Percentiles rank a stretch among this genome's conserved stretches.
phyloP scores from a whole-genome alignment of 2,797 vertebrate genomes.

The Discoglossus pictus region DNA sequence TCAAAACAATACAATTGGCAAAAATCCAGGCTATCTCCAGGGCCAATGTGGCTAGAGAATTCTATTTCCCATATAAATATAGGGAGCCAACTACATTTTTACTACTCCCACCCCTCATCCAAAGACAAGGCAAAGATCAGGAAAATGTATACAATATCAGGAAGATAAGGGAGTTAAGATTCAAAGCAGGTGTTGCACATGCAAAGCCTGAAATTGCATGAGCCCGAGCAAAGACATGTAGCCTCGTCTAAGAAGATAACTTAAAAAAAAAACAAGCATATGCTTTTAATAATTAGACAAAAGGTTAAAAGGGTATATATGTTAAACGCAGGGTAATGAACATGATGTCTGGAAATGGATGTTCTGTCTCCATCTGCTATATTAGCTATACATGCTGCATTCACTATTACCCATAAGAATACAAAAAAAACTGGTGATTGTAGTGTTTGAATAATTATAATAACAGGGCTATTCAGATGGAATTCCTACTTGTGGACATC shows the following conservation, averaged over 20 bases:
- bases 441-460: not conserved
- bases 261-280: conserved; percentile 31
- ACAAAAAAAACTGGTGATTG: not conserved
- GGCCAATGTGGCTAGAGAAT: not conserved
- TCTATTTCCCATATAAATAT: conserved; percentile 6
- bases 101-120: conserved; percentile 19
- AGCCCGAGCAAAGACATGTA: conserved; percentile 27
- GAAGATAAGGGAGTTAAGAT: conserved; percentile 43
- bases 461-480: not conserved
- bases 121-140: conserved; percentile 35
- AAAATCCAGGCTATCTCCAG: conserved; percentile 9
- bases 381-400: conserved; percentile 11
- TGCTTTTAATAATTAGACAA: conserved; percentile 32
- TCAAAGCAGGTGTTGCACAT: conserved; percentile 35
- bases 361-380: conserved; percentile 7
- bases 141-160: conserved; percentile 21
- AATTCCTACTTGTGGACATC: conserved; percentile 15
- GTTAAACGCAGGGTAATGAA: conserved; percentile 16
- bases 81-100: not conserved
- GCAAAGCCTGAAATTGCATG: conserved; percentile 30
- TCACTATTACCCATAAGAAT: conserved; percentile 9
- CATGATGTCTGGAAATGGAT: conserved; percentile 20
- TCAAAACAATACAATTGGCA: not conserved
- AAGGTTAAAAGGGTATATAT: conserved; percentile 36
- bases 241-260: conserved; percentile 25